These are phyloP conservation scores for Semaprochilodus insignis DNA, from an alignment of 2,797 vertebrate species.

Conservation along the genomic window DNA sequence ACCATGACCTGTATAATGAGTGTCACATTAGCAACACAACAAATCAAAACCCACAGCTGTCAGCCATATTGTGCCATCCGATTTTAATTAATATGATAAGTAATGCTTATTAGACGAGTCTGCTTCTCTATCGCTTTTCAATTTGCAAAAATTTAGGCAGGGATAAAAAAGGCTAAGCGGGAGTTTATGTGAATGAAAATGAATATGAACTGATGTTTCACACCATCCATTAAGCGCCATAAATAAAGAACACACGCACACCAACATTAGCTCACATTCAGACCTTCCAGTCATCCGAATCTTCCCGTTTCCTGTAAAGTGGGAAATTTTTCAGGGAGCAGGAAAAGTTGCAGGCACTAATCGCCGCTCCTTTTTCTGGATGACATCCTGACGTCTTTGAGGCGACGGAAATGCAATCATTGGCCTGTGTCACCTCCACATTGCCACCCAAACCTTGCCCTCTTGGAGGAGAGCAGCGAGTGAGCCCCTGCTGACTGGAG, in stretches of 20 bases:
- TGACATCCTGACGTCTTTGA: constrained; percentile 62
- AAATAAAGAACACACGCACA: constrained; percentile 56
- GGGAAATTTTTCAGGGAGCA: constrained; percentile 55
- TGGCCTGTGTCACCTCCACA: constrained; percentile 68
- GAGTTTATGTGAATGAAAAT: constrained; percentile 51
- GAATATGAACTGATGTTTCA: constrained; percentile 62
- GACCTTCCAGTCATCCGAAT: constrained; percentile 55
- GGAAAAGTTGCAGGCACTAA: constrained; percentile 62
- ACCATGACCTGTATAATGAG: constrained; percentile 99
- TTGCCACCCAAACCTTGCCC: constrained; percentile 61
- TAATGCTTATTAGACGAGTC: constrained; percentile 96
- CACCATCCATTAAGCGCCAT: constrained; percentile 63
- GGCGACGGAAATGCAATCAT: constrained; percentile 66
- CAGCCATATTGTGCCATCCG: constrained; percentile 94
- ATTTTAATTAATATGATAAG: constrained; percentile 99
- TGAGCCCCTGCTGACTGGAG: constrained; percentile 63
- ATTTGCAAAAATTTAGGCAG: constrained; percentile 80
- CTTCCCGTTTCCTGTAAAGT: constrained; percentile 61
- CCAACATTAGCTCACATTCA: constrained; percentile 57
- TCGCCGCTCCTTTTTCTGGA: constrained; percentile 61
- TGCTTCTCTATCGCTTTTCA: constrained; percentile 82
- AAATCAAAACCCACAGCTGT: constrained; percentile 98
- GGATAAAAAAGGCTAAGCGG: constrained; percentile 64
- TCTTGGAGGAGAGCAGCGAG: constrained; percentile 56
- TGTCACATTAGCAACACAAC: constrained; percentile 99